These are phyloP conservation scores for Trichopoda pennipes DNA, from an alignment of 2,888 invertebrate species.

Conservation along the genomic window DNA sequence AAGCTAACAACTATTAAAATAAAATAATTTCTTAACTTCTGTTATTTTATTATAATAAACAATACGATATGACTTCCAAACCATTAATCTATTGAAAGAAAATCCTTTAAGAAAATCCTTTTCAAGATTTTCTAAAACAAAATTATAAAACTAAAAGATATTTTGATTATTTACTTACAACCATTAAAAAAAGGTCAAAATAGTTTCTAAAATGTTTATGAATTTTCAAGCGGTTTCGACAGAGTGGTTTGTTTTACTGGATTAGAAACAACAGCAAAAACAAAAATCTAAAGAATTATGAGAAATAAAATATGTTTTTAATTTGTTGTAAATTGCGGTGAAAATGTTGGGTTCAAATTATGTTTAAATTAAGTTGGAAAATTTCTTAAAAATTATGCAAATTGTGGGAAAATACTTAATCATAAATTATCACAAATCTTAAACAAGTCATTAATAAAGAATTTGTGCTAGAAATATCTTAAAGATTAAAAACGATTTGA, in stretches of 20 bases:
- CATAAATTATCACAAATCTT: neutral
- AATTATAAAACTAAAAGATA: neutral
- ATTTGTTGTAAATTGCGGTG: conserved; percentile 41
- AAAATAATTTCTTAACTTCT: no score
- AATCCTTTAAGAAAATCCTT: no score
- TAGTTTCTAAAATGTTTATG: conserved; percentile 41
- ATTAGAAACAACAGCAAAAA: neutral
- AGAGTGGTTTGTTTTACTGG: neutral
- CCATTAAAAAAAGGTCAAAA: conserved; percentile 21
- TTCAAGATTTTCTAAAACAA: no score
- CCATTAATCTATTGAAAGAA: no score
- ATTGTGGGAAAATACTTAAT: conserved; percentile 23
- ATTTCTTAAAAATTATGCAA: conserved; percentile 25
- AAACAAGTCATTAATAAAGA: conserved; percentile 1
- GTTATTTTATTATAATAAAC: no score
- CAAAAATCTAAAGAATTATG: neutral
- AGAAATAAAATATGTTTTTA: conserved; percentile 9
- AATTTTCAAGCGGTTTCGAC: conserved; percentile 38
- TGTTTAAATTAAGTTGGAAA: neutral
- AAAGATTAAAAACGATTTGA: neutral
- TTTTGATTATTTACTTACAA: conserved; percentile 36
- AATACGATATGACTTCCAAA: no score
- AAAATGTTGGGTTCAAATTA: conserved; percentile 10
- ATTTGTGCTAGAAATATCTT: neutral
- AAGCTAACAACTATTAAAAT: no score